A percentile compares a stretch with the other conserved stretches of the same genome.
These are phyloP conservation scores for Drosophila kuntzei DNA, from an alignment of 2,888 invertebrate genomes.

Conservation along the genomic window DNA sequence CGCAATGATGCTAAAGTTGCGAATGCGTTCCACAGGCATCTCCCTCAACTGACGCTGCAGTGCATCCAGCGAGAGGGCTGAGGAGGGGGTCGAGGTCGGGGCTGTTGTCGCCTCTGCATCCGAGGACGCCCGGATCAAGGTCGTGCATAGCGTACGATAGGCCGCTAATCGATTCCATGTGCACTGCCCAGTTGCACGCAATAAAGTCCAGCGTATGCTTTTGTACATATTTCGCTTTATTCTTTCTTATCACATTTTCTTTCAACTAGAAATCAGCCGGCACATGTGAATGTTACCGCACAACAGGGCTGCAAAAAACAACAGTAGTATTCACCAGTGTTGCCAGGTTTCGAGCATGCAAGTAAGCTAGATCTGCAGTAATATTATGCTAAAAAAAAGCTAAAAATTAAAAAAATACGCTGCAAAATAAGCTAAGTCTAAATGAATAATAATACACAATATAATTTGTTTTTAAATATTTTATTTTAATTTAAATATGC, in stretches of 20 bases:
- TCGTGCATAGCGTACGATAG: conserved; percentile 39
- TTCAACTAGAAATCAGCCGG: conserved; percentile 38
- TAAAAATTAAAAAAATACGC: too few species aligned
- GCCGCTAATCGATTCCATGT: conserved; percentile 28
- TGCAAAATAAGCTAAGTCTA: too few species aligned
- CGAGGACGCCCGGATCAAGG: conserved; percentile 3
- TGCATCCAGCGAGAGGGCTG: conserved; percentile 38
- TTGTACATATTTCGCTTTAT: conserved; percentile 50
- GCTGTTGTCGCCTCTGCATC: neutral
- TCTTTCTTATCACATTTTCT: conserved; percentile 31
- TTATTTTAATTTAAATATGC: too few species aligned
- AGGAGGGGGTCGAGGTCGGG: neutral
- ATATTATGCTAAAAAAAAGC: too few species aligned
- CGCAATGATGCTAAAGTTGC: conserved; percentile 99
- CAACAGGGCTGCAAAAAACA: conserved; percentile 46
- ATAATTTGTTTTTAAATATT: too few species aligned
- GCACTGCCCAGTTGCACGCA: conserved; percentile 19
- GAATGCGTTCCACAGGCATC: conserved; percentile 86
- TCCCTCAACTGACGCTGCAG: conserved; percentile 57
- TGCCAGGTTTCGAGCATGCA: too few species aligned
- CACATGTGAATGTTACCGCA: conserved; percentile 62
- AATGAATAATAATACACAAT: too few species aligned
- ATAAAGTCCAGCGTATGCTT: conserved; percentile 30
- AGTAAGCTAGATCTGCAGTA: too few species aligned
- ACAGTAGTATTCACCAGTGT: too few species aligned